Conservation (phyloP, 2,113 vertebrate species). For the Eulemur rufifrons region DNA sequence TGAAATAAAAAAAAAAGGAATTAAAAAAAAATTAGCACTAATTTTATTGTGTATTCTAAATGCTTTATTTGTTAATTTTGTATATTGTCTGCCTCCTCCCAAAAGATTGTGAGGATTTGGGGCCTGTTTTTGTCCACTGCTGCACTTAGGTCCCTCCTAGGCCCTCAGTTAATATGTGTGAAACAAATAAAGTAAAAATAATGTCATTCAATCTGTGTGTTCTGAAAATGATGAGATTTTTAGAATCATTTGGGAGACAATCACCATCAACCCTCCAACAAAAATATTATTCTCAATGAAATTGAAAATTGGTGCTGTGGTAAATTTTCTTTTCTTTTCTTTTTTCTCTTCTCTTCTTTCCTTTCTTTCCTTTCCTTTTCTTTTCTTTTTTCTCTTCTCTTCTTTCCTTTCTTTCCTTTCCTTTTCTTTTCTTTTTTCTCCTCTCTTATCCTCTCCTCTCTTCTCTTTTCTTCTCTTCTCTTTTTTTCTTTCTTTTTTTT, state of each 20-base stretch:
- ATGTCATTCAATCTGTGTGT: neutral
- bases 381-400: too few relatives aligned
- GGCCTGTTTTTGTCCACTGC: neutral
- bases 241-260: neutral
- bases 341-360: too few relatives aligned
- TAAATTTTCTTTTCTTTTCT: too few relatives aligned
- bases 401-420: too few relatives aligned
- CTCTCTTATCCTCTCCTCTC: too few relatives aligned
- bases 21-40: neutral
- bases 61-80: neutral
- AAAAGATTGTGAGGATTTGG: neutral
- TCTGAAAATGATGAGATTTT: neutral
- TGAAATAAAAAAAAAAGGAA: too few relatives aligned
- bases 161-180: neutral
- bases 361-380: too few relatives aligned
- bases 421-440: too few relatives aligned
- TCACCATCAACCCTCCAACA: neutral
- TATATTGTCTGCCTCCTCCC: neutral
- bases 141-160: neutral
- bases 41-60: neutral
- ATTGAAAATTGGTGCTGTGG: neutral
- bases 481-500: too few relatives aligned
- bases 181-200: neutral
- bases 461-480: too few relatives aligned
- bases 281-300: neutral